Conservation (phyloP, 2,797 vertebrate species). For the Coluber constrictor region DNA sequence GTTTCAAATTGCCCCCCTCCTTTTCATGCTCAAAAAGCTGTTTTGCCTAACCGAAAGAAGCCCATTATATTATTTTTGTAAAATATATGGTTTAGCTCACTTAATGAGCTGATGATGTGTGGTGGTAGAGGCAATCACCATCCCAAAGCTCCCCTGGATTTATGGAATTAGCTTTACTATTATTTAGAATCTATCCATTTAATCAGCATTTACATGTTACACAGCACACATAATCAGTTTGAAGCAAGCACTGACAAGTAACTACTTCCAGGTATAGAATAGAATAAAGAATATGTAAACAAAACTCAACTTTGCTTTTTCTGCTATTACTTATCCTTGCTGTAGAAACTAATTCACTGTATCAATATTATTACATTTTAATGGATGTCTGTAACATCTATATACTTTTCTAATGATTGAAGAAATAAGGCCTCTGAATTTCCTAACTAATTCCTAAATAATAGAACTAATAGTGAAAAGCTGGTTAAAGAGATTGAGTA, state of each 20-base stretch:
- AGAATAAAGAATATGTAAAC: conserved; percentile 7
- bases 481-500: neutral
- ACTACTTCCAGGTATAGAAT: neutral
- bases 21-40: neutral
- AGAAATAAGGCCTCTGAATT: neutral
- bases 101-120: neutral
- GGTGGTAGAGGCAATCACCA: neutral
- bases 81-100: neutral
- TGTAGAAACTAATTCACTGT: neutral
- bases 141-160: neutral
- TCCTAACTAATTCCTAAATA: neutral
- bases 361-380: neutral
- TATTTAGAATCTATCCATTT: conserved; percentile 13
- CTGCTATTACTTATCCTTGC: neutral
- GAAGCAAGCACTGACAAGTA: neutral
- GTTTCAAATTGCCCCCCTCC: neutral
- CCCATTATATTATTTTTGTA: neutral
- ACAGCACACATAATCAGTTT: neutral
- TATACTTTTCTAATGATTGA: neutral
- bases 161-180: neutral
- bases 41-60: neutral
- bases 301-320: neutral
- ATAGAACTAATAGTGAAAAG: neutral
- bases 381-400: neutral
- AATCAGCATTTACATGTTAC: conserved; percentile 5